Base-by-base conservation (phyloP, 2,888 invertebrate species). In the Epirrhoe alternata region DNA sequence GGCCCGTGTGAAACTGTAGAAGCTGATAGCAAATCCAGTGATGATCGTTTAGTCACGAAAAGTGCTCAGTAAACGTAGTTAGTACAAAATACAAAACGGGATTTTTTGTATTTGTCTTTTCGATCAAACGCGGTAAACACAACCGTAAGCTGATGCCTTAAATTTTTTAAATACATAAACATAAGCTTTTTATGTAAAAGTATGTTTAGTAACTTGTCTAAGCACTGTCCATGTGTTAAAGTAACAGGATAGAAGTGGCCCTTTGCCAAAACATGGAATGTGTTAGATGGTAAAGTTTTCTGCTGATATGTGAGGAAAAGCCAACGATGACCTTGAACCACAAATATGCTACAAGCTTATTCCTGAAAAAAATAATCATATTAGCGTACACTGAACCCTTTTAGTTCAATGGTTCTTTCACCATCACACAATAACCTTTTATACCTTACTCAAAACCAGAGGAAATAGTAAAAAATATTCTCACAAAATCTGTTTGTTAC, bases 201-300 rank as follows among this genome's bases (percentile, higher is more conserved):
- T n/a, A n/a, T 6, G 12, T n/a, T 45, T 6, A 42, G 38, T 3
- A 12, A 24, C 30, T 51, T 5, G 51, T 5, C 10, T 6, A 2
- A 12, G 5, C 30, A 51, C 51, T 51, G 5, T 12, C 3, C 4
- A n/a, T 5, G 3, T n/a, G 51, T 51, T 30, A 51, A 31, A n/a
- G 7, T 50, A 49, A 35, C 35, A 35, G 10, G 3, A 7, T 16
- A 24, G 0, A 5, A 38, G 35, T 49, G 61, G 61, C 61, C 45
- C 35, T 54, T 53, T 54, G 54, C 54, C 54, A 54, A 61, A 47
- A 38, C 38, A 38, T 51, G 42, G 51, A 59, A 59, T 59, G 50
- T 59, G 38, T 59, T 51, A 42, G 14, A 51, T 51, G 51, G 51
- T 12, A 30, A 51, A 58, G 57, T 58, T 49, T 47, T 42, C 12